Percentiles rank a stretch among this genome's conserved stretches.
These are phyloP conservation scores for Tapera naevia DNA, from an alignment of 2,797 vertebrate genomes.

Conservation along the genomic window DNA sequence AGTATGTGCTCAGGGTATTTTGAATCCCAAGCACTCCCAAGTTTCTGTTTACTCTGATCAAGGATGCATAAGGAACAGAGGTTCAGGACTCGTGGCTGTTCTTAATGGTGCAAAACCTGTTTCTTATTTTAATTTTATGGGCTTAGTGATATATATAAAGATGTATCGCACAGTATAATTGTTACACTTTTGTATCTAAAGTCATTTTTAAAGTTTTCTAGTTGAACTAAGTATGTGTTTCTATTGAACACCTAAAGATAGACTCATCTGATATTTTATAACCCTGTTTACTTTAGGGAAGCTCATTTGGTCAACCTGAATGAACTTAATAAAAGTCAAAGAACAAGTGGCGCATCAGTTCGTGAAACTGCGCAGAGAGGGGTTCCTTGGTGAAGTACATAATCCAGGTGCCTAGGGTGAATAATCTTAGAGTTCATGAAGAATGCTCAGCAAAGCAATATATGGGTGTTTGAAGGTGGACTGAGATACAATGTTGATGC, in stretches of 20 bases:
- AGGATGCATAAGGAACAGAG: conserved; percentile 62
- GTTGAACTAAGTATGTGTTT: conserved; percentile 69
- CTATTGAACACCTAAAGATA: conserved; percentile 70
- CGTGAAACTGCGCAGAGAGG: background rate
- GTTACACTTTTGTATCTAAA: conserved; percentile 75
- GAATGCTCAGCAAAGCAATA: background rate
- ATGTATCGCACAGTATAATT: conserved; percentile 64
- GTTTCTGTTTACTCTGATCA: conserved; percentile 73
- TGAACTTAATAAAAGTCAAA: conserved; percentile 74
- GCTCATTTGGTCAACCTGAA: conserved; percentile 67
- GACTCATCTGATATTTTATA: conserved; percentile 69
- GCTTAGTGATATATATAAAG: conserved; percentile 72
- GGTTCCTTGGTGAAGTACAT: background rate
- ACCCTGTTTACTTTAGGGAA: conserved; percentile 69
- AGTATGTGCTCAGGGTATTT: conserved; percentile 80
- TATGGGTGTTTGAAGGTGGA: background rate
- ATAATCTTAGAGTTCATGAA: background rate
- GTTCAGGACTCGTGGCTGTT: conserved; percentile 67
- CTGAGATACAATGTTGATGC: background rate
- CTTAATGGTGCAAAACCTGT: conserved; percentile 68
- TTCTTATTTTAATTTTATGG: conserved; percentile 44
- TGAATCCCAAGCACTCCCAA: conserved; percentile 72
- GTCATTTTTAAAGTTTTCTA: conserved; percentile 76
- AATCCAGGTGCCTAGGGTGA: background rate
- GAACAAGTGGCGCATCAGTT: conserved; percentile 56